A percentile compares a stretch with the other conserved stretches of the same genome.
Conservation (phyloP, 2,888 invertebrate species). For the Oligia strigilis region DNA sequence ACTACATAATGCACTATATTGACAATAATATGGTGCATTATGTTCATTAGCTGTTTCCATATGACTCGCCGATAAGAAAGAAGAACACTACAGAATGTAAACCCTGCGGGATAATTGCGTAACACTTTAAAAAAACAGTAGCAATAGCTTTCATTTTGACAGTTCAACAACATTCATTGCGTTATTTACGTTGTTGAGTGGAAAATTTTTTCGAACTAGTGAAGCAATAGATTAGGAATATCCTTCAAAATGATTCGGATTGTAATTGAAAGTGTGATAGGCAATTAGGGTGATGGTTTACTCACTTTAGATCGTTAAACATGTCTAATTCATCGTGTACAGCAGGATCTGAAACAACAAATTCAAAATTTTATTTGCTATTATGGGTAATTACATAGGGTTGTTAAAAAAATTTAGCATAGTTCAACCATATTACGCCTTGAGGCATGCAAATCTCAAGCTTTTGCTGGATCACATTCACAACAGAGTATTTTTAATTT, state of each 20-base stretch:
- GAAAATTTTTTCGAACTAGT: neutral
- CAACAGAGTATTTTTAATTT: too few relatives aligned
- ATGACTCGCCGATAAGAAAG: neutral
- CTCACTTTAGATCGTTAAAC: constrained; percentile 79
- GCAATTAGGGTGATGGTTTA: constrained; percentile 8
- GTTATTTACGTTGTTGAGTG: neutral
- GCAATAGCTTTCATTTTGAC: neutral
- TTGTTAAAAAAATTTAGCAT: too few relatives aligned
- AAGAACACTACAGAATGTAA: neutral
- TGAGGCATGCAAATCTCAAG: too few relatives aligned
- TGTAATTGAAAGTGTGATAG: neutral
- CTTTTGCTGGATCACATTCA: too few relatives aligned
- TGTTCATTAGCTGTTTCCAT: too few relatives aligned
- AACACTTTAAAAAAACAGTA: neutral
- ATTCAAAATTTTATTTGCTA: too few relatives aligned
- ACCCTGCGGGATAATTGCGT: too few relatives aligned
- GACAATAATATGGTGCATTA: neutral
- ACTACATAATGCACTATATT: neutral
- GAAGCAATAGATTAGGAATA: neutral
- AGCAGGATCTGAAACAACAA: constrained; percentile 71
- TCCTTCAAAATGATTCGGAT: neutral
- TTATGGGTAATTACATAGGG: too few relatives aligned
- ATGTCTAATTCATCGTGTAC: constrained; percentile 78
- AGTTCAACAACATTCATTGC: neutral
- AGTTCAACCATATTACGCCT: too few relatives aligned